Evolutionary conservation across 2,113 vertebrate genomes (phyloP).

Genomic region (Ondatra zibethicus): DNA sequence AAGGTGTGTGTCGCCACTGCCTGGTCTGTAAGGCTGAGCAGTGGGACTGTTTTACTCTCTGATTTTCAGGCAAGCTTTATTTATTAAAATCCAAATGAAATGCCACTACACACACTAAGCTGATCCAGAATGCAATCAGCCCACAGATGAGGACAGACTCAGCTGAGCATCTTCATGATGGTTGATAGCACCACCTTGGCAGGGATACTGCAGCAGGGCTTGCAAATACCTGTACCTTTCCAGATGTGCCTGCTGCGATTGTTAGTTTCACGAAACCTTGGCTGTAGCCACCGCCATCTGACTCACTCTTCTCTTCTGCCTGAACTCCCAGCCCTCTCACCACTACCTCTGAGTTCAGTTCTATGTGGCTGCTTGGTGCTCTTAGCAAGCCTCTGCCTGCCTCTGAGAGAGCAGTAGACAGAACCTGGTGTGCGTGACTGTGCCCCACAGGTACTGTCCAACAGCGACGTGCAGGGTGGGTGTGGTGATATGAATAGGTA

Average conservation of each 20-base stretch:
- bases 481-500: not conserved
- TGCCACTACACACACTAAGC: too few relatives aligned
- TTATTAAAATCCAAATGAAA: too few relatives aligned
- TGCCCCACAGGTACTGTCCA: not conserved
- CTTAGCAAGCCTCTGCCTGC: not conserved
- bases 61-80: too few relatives aligned
- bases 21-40: too few relatives aligned
- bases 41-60: too few relatives aligned
- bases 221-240: not conserved
- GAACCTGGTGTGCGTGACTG: not conserved
- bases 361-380: accelerated
- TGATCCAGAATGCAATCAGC: not conserved
- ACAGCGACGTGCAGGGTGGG: not conserved
- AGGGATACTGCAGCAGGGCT: not conserved
- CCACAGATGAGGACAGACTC: not conserved
- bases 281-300: too few relatives aligned
- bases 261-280: not conserved
- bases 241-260: not conserved
- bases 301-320: not conserved
- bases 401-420: accelerated
- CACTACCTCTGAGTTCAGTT: not conserved
- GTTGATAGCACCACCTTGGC: not conserved
- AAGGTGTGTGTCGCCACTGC: too few relatives aligned
- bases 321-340: not conserved
- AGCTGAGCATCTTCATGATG: not conserved